These are phyloP conservation scores for Achlya flavicornis DNA, from an alignment of 2,888 invertebrate species.

Conservation along the genomic window DNA sequence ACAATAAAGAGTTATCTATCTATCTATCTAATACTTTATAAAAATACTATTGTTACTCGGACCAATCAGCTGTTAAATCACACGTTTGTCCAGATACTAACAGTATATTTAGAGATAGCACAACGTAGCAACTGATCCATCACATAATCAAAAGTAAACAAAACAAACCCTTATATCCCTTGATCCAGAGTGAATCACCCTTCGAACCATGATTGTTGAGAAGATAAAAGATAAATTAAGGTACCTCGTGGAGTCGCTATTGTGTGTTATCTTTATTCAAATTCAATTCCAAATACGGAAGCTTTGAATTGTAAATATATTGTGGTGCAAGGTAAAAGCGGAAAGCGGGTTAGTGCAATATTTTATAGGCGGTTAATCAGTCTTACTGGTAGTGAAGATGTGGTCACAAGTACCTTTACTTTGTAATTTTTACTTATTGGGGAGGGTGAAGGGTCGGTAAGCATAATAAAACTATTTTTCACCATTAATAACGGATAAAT, in stretches of 20 bases:
- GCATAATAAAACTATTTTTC: too few relatives aligned
- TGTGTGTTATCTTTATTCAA: constrained; percentile 8
- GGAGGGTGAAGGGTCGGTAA: too few relatives aligned
- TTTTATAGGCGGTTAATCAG: background rate
- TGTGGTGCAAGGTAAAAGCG: background rate
- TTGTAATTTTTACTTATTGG: too few relatives aligned
- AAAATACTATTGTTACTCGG: background rate
- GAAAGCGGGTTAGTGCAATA: background rate
- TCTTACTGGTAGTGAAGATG: too few relatives aligned
- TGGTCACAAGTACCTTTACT: too few relatives aligned
- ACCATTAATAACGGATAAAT: too few relatives aligned
- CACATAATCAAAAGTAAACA: background rate
- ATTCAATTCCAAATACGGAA: background rate
- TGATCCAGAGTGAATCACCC: background rate
- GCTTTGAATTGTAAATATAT: constrained; percentile 4
- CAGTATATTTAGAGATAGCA: background rate
- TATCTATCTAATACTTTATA: too few relatives aligned
- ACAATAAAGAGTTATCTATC: too few relatives aligned
- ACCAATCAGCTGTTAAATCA: background rate
- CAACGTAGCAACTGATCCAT: background rate
- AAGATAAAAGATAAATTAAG: constrained; percentile 6
- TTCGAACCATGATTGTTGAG: background rate
- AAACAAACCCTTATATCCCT: background rate
- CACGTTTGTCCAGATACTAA: too few relatives aligned
- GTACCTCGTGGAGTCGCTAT: background rate